Evolutionary conservation across 2,888 invertebrate species (phyloP).

Genomic region (Tortrix viridana): DNA sequence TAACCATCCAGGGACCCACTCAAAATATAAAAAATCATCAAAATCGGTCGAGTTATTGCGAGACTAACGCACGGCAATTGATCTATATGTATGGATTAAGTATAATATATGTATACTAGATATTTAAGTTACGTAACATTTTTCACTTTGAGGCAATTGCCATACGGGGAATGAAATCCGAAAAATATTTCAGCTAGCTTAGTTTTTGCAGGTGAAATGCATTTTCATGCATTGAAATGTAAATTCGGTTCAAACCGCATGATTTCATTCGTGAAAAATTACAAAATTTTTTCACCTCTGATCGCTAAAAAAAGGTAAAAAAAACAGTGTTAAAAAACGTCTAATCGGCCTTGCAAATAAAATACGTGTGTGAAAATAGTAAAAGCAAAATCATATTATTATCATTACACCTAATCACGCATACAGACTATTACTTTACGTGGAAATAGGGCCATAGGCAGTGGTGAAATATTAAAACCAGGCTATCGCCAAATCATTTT

Average conservation of each 20-base stretch:
- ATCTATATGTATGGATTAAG: too few species aligned
- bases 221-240: slow-evolving; percentile 7
- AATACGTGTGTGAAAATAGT: slow-evolving; percentile 11
- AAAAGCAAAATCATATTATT: slow-evolving; percentile 21
- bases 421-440: slow-evolving; percentile 6
- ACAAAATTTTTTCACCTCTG: not conserved
- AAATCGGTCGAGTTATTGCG: too few species aligned
- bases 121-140: too few species aligned
- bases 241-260: slow-evolving; percentile 22
- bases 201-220: not conserved
- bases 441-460: slow-evolving; percentile 7
- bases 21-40: too few species aligned
- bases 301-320: not conserved
- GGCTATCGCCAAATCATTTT: not conserved
- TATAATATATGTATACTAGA: too few species aligned
- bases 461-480: too few species aligned
- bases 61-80: too few species aligned
- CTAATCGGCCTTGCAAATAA: slow-evolving; percentile 2
- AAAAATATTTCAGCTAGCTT: too few species aligned
- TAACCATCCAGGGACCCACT: too few species aligned
- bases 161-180: not conserved
- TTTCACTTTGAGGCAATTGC: too few species aligned
- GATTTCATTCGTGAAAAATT: too few species aligned
- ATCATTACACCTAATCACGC: slow-evolving; percentile 24
- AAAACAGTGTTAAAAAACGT: slow-evolving; percentile 7